Evolutionary conservation across 2,888 invertebrate genomes (phyloP).

Genomic region (Branchellion lobata): DNA sequence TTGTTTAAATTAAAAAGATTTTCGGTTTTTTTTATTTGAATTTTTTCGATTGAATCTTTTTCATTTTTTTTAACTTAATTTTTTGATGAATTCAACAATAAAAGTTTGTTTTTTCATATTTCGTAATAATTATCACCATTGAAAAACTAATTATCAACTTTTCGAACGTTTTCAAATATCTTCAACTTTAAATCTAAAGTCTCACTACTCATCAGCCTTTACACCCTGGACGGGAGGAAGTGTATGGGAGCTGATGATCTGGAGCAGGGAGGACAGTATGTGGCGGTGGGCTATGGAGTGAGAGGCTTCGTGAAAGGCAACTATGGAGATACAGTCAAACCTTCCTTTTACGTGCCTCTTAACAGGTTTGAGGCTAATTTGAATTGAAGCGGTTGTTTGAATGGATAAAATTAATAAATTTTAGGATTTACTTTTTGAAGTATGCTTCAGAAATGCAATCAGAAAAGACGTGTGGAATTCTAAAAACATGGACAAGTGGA

Average conservation of each 20-base stretch:
- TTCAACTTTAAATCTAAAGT: no score
- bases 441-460: neutral
- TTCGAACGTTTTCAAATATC: no score
- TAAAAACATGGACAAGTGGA: constrained; percentile 6
- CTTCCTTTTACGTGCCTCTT: constrained; percentile 41
- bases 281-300: constrained; percentile 47
- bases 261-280: constrained; percentile 39
- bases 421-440: no score
- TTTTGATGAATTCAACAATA: neutral
- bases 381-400: neutral
- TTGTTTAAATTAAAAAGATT: no score
- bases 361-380: constrained; percentile 26
- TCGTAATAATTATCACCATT: no score
- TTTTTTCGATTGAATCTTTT: constrained; percentile 12
- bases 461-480: constrained; percentile 12
- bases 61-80: neutral
- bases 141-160: no score
- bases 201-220: constrained; percentile 40
- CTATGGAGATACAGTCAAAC: constrained; percentile 43
- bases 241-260: constrained; percentile 18
- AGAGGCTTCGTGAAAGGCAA: constrained; percentile 43
- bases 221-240: constrained; percentile 42
- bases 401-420: no score
- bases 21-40: neutral
- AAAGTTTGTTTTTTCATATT: no score